A percentile compares a stretch with the other conserved stretches of the same genome.
Conservation (phyloP, 2,797 vertebrate genomes). For the Sternarchorhynchus goeldii region DNA sequence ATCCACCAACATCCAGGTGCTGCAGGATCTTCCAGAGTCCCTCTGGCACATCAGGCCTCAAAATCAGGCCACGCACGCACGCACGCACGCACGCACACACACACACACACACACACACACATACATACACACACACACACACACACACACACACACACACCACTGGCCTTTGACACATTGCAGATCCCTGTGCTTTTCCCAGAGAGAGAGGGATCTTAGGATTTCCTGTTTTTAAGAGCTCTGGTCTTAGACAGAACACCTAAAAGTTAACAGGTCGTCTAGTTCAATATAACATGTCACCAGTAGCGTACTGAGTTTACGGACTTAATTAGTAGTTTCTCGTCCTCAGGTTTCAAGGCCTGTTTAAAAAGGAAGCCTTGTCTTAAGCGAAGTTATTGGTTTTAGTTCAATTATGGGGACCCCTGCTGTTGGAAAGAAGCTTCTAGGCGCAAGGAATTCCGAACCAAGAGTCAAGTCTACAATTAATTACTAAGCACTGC, state of each 20-base stretch:
- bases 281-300: background rate
- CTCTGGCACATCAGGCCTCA: constrained; percentile 34
- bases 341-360: background rate
- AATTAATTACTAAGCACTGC: background rate
- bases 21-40: constrained; percentile 61
- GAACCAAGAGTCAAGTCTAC: constrained; percentile 5
- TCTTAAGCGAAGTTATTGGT: constrained; percentile 29
- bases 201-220: background rate
- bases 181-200: too few species aligned
- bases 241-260: too few species aligned
- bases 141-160: background rate
- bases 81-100: background rate
- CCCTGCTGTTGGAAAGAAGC: constrained; percentile 82
- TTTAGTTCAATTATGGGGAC: constrained; percentile 69
- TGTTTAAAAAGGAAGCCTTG: constrained; percentile 8
- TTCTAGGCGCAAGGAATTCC: constrained; percentile 63
- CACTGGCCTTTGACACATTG: constrained; percentile 4
- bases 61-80: too few species aligned
- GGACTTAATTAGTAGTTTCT: background rate
- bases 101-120: background rate
- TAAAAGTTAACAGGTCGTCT: background rate
- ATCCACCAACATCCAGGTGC: constrained; percentile 74
- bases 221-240: too few species aligned
- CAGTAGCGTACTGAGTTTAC: background rate
- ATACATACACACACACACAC: background rate